Evolutionary conservation across 2,113 vertebrate genomes (phyloP), one percentile per base, ranked within the genome.

Genomic region (Hemichromis elongatus): DNA sequence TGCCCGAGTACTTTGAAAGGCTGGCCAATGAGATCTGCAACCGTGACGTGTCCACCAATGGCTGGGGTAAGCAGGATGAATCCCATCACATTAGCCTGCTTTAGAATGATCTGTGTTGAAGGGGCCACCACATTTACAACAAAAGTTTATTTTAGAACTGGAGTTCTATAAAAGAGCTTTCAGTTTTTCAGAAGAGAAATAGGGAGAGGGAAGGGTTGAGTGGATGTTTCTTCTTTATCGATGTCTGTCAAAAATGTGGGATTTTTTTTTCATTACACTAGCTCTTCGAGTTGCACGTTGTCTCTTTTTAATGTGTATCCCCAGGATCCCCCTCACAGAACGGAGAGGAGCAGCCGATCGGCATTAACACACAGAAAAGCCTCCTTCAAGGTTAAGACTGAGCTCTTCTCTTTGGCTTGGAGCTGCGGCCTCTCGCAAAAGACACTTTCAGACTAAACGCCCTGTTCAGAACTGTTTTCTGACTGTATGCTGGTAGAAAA

Each of bases 1-100:
- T 99, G 89, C 98, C 98, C 0, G 97, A 99, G 82, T 99, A 99
- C 93, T 97, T 99, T 0, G 97, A 97, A 93, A 95, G 98, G 77
- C 95, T 99, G 89, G 95, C 98, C 13, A 97, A 95, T 1, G 97
- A 98, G 94, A 99, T 99, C 75, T 96, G 97, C 92, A 96, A 54
- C 5, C 93, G 96, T 6, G 97, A 96, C 0, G 86, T 70, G 9
- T 57, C 94, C 56, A 96, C 96, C 95, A 97, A 94, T 3, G 56
- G 77, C 52, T 79, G 86, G 89, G 93, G 93, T 94, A 88, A 95
- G 93, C 14, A 68, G 24, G 26, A 19, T 12, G 12, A n/a, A 12
- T 11, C 10, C 5, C 35, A 6, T 9, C 19, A 35, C 35, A 30
- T 12, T 10, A 59, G n/a, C 1, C 5, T 18, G 5, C 12, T 18